phyloP scores from a whole-genome alignment of 1,140 invertebrate genomes.

The Formica selysi region DNA sequence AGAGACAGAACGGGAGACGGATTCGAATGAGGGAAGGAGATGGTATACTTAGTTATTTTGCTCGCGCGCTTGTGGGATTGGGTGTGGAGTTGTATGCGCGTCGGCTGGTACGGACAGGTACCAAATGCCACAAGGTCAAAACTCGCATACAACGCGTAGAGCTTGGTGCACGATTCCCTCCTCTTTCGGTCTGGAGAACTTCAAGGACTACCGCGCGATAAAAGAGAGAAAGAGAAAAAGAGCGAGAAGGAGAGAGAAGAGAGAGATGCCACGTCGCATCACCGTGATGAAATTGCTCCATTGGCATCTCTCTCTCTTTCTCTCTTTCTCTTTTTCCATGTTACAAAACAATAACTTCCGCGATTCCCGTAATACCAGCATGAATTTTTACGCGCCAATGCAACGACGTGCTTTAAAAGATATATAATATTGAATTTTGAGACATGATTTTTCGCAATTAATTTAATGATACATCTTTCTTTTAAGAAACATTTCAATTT shows the following conservation, averaged over 20 bases:
- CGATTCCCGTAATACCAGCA: not conserved
- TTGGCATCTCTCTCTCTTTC: constrained; percentile 4
- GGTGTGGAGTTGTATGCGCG: constrained; percentile 74
- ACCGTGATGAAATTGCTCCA: constrained; percentile 36
- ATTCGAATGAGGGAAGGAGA: constrained; percentile 54
- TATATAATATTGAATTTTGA: not conserved
- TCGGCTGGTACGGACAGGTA: constrained; percentile 85
- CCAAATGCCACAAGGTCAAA: constrained; percentile 86
- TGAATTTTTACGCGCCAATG: not conserved
- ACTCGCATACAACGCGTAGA: constrained; percentile 68
- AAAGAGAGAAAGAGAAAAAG: constrained; percentile 22
- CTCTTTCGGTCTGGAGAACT: constrained; percentile 37
- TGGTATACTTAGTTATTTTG: constrained; percentile 66
- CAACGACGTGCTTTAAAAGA: not conserved
- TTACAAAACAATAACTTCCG: constrained; percentile 35
- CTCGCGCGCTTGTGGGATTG: constrained; percentile 58
- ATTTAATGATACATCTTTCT: not conserved
- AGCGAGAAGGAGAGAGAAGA: constrained; percentile 7
- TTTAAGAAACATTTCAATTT: not conserved
- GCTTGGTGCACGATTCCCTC: constrained; percentile 40
- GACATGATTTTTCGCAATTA: not conserved
- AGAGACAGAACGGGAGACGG: not conserved
- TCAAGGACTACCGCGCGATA: constrained; percentile 39
- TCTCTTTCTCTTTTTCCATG: not conserved
- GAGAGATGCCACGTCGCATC: constrained; percentile 7